Percentiles rank a stretch among this genome's conserved stretches.
These are phyloP conservation scores for Ischnura elegans DNA, from an alignment of 2,888 invertebrate genomes.

Conservation along the genomic window DNA sequence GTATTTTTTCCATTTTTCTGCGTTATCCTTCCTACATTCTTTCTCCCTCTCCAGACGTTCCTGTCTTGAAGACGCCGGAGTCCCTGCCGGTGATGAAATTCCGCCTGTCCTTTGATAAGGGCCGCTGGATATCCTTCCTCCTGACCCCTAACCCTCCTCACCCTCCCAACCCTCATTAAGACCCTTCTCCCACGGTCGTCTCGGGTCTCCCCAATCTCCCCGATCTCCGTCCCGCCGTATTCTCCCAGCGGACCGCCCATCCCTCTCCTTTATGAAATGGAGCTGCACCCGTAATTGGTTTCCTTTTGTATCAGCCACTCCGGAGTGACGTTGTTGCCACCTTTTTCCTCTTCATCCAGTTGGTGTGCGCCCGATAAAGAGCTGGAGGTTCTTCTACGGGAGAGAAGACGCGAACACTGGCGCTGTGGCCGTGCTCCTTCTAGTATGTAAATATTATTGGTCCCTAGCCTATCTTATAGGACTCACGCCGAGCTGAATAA, in stretches of 20 bases:
- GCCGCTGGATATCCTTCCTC: background rate
- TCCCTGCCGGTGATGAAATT: conserved; percentile 2
- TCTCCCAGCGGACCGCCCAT: background rate
- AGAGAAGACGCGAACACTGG: background rate
- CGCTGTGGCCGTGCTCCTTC: background rate
- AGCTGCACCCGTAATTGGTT: background rate
- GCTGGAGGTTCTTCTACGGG: background rate
- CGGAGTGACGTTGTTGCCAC: background rate
- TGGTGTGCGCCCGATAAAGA: background rate
- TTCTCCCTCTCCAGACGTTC: background rate
- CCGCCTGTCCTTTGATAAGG: background rate
- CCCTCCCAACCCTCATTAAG: background rate
- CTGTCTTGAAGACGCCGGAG: background rate
- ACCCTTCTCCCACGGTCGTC: background rate
- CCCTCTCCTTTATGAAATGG: background rate
- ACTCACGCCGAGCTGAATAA: too few relatives aligned
- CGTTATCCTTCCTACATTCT: background rate
- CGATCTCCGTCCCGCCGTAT: background rate
- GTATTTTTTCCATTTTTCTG: background rate
- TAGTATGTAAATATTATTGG: too few relatives aligned
- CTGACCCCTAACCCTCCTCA: background rate
- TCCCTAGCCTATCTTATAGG: too few relatives aligned
- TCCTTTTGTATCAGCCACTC: background rate
- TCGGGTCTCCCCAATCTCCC: too few relatives aligned
- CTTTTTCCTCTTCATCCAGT: background rate